phyloP scores from a whole-genome alignment of 2,113 vertebrate genomes.

The Azemiops feae region DNA sequence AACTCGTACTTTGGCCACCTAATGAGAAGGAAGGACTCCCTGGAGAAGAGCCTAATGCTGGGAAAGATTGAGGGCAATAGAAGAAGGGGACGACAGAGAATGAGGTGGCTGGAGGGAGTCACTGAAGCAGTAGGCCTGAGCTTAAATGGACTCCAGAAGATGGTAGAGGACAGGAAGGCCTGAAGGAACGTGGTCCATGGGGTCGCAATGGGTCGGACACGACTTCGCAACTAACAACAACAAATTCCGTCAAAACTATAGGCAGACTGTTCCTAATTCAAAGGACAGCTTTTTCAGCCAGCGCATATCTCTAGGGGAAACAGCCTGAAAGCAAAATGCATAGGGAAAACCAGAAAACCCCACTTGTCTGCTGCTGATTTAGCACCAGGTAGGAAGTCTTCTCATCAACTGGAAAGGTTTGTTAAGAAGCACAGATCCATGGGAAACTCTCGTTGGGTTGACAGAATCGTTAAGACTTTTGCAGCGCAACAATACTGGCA shows the following conservation, averaged over 20 bases:
- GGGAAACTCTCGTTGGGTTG: slow-evolving; percentile 66
- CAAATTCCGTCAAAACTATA: neutral
- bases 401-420: slow-evolving; percentile 64
- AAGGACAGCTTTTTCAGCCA: slow-evolving; percentile 16
- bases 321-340: slow-evolving; percentile 3
- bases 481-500: slow-evolving; percentile 58
- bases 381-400: slow-evolving; percentile 50
- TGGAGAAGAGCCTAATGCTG: too few species aligned
- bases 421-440: slow-evolving; percentile 44
- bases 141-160: too few species aligned
- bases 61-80: too few species aligned
- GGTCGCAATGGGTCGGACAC: too few species aligned
- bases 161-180: too few species aligned
- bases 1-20: too few species aligned
- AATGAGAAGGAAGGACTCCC: too few species aligned
- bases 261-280: neutral
- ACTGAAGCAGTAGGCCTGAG: too few species aligned
- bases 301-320: neutral
- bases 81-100: too few species aligned
- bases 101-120: too few species aligned
- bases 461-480: slow-evolving; percentile 51
- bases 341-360: neutral
- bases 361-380: slow-evolving; percentile 46
- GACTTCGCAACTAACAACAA: too few species aligned
- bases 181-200: too few species aligned